A percentile compares a stretch with the other conserved stretches of the same genome.
These are phyloP conservation scores for Glaucidium brasilianum DNA, from an alignment of 2,113 vertebrate species.

Conservation along the genomic window DNA sequence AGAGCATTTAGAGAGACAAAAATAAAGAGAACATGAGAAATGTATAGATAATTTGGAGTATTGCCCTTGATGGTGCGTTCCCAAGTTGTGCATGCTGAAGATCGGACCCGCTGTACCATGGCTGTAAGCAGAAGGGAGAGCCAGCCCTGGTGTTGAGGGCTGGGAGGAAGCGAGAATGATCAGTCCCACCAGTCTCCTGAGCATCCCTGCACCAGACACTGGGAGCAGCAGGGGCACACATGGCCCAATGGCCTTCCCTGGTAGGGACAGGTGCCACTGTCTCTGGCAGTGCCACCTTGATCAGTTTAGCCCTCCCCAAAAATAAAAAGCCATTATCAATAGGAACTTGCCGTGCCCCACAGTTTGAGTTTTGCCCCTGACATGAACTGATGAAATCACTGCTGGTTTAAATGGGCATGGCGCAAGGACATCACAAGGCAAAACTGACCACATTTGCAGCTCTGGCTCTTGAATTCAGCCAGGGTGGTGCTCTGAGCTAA, in stretches of 20 bases:
- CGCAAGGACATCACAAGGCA: accelerated
- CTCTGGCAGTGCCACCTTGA: neutral
- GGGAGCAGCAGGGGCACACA: neutral
- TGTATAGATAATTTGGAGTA: neutral
- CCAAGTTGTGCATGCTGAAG: neutral
- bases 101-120: neutral
- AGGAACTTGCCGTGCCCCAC: neutral
- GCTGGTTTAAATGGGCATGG: neutral
- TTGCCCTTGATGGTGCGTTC: neutral
- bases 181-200: neutral
- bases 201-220: accelerated
- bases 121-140: neutral
- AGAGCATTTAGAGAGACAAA: neutral
- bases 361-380: neutral
- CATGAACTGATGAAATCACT: neutral
- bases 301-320: neutral
- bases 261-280: neutral
- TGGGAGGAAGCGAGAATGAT: neutral
- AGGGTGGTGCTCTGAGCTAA: neutral
- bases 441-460: neutral
- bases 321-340: neutral
- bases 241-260: neutral
- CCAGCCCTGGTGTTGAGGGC: neutral
- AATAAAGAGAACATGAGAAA: constrained; percentile 16
- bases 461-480: neutral